These are phyloP conservation scores for Haemorhous mexicanus DNA, from an alignment of 2,113 vertebrate species.

Conservation along the genomic window DNA sequence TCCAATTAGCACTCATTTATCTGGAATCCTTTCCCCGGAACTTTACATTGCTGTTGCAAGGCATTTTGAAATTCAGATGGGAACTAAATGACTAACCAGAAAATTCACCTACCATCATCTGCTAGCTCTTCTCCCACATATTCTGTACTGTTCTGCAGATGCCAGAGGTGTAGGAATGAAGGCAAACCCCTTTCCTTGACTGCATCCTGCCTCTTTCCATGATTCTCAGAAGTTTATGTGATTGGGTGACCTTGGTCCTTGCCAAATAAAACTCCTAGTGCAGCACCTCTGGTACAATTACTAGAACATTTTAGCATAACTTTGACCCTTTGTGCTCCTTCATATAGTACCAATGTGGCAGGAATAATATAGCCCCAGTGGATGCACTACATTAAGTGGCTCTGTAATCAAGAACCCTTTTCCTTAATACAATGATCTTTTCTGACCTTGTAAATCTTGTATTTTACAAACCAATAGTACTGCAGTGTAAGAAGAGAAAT, in stretches of 20 bases:
- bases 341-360: neutral
- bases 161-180: neutral
- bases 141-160: neutral
- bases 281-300: neutral
- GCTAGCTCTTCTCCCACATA: neutral
- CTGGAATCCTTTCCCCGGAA: constrained; percentile 24
- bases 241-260: neutral
- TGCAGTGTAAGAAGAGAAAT: neutral
- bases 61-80: constrained; percentile 44
- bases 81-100: constrained; percentile 5
- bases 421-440: neutral
- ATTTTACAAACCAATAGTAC: neutral
- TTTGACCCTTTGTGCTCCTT: neutral
- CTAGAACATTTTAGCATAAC: neutral
- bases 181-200: neutral
- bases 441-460: neutral
- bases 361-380: neutral
- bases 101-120: constrained; percentile 23
- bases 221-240: neutral
- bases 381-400: neutral
- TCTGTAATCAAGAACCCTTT: neutral
- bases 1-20: constrained; percentile 56
- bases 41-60: neutral
- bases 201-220: neutral
- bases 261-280: neutral